phyloP scores from a whole-genome alignment of 2,888 invertebrate species.

The Pammene fasciana region DNA sequence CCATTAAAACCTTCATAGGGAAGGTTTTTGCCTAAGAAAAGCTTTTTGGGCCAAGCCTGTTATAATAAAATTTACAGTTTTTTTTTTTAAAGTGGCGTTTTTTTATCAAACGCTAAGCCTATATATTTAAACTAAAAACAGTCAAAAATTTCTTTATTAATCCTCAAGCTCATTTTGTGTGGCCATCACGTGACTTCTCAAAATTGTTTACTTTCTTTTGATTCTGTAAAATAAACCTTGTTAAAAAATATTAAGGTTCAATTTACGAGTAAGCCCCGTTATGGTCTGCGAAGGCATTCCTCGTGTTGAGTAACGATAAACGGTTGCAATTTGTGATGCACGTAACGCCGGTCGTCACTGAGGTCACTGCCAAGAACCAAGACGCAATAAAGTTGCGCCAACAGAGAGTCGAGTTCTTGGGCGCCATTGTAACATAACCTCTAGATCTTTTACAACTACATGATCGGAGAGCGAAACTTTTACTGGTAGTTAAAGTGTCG shows the following conservation, averaged over 20 bases:
- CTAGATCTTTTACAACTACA: neutral
- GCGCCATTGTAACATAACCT: neutral
- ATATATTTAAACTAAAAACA: too few relatives aligned
- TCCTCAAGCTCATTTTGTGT: too few relatives aligned
- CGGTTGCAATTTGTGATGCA: conserved; percentile 39
- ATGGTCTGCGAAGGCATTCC: neutral
- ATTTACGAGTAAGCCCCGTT: neutral
- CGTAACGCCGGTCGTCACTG: conserved; percentile 42
- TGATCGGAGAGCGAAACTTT: neutral
- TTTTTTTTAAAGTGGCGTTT: too few relatives aligned
- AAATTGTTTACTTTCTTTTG: too few relatives aligned
- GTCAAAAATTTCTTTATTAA: too few relatives aligned
- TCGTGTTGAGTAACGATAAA: conserved; percentile 14
- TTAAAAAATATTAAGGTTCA: neutral
- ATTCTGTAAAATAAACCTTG: neutral
- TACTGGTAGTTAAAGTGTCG: neutral
- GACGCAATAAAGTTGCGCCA: conserved; percentile 13
- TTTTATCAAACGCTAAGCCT: too few relatives aligned
- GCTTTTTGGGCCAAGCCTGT: too few relatives aligned
- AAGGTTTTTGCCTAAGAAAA: too few relatives aligned
- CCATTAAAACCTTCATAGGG: too few relatives aligned
- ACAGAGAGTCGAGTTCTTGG: neutral
- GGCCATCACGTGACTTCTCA: too few relatives aligned
- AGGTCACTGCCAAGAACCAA: conserved; percentile 48
- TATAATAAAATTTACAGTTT: too few relatives aligned